Conservation (phyloP, 64 coral and sea anemone species). For the Porites australiensis region DNA sequence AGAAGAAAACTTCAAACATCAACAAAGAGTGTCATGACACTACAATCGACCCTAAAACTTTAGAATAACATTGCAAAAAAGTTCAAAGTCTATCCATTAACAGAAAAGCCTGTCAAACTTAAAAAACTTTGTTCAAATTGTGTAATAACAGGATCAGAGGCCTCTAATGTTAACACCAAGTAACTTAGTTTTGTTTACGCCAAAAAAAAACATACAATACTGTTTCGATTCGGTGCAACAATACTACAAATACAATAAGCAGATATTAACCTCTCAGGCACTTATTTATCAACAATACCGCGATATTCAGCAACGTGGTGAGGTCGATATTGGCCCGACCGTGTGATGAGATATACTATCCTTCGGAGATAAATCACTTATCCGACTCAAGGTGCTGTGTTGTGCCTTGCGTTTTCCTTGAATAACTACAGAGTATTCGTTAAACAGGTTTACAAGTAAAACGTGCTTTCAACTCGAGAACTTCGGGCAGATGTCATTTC, state of each 20-base stretch:
- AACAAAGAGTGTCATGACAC: neutral
- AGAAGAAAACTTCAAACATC: neutral
- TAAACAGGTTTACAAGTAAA: neutral
- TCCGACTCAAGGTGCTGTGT: neutral
- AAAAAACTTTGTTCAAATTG: no score
- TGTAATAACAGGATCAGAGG: no score
- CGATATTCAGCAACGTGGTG: constrained; percentile 23
- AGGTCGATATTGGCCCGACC: neutral
- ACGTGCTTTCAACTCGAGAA: neutral
- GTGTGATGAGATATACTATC: neutral
- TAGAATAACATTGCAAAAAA: neutral
- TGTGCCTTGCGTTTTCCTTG: neutral
- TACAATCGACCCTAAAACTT: neutral
- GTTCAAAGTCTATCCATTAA: neutral
- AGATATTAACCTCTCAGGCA: constrained; percentile 15
- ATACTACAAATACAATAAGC: constrained; percentile 46
- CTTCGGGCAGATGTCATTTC: neutral
- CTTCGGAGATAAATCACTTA: constrained; percentile 33
- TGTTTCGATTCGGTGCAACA: neutral
- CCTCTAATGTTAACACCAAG: neutral
- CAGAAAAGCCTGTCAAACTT: neutral
- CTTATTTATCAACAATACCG: constrained; percentile 51
- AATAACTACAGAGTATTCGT: neutral
- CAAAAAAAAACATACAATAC: constrained; percentile 21
- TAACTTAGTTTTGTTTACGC: neutral